Percentiles rank a stretch among this genome's conserved stretches.
Evolutionary conservation across 2,888 invertebrate species (phyloP).

Genomic region (Tipula helvola): DNA sequence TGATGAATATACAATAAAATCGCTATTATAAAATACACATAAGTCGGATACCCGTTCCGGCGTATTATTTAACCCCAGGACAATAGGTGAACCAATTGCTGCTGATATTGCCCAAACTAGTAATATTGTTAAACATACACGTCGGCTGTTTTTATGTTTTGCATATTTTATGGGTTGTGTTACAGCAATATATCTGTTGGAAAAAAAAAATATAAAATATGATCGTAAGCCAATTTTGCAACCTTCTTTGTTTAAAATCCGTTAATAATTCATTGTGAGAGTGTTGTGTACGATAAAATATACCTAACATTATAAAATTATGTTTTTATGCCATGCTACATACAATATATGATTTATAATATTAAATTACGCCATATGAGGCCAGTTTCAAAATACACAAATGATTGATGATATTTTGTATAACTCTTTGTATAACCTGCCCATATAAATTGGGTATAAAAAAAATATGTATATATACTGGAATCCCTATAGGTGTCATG

Average conservation of each 20-base stretch:
- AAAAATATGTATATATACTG: neutral
- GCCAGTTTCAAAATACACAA: neutral
- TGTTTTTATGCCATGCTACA: neutral
- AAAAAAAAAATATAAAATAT: constrained; percentile 21
- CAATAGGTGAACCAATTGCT: constrained; percentile 92
- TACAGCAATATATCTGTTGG: constrained; percentile 98
- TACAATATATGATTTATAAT: neutral
- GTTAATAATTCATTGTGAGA: neutral
- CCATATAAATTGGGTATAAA: neutral
- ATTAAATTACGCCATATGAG: neutral
- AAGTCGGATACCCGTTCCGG: constrained; percentile 69
- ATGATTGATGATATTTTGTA: neutral
- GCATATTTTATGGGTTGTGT: constrained; percentile 98
- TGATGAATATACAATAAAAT: constrained; percentile 96
- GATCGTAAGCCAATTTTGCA: neutral
- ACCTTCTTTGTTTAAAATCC: neutral
- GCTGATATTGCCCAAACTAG: constrained; percentile 93
- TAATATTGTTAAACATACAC: constrained; percentile 89
- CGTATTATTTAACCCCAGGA: constrained; percentile 89
- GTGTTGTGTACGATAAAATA: neutral
- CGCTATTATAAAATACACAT: constrained; percentile 95
- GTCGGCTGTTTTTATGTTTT: constrained; percentile 90
- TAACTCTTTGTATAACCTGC: neutral
- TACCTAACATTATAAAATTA: neutral
- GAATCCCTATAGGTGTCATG: neutral